A percentile compares a stretch with the other conserved stretches of the same genome.
These are phyloP conservation scores for Chloroclysta siterata DNA, from an alignment of 2,888 invertebrate genomes.

Conservation along the genomic window DNA sequence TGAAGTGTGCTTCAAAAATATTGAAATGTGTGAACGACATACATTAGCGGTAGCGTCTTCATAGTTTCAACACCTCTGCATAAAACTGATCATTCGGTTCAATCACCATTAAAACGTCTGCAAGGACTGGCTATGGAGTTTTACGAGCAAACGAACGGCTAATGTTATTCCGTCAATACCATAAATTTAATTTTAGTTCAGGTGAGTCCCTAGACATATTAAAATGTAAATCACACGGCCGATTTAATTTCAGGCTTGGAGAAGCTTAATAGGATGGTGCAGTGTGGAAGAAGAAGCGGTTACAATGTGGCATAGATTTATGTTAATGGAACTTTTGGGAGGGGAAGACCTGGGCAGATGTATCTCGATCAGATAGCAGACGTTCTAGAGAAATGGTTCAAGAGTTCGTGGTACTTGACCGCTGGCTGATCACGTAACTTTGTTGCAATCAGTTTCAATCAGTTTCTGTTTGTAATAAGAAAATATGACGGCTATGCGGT, in stretches of 20 bases:
- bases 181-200: slow-evolving; percentile 79
- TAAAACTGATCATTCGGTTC: slow-evolving; percentile 56
- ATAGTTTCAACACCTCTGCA: slow-evolving; percentile 6
- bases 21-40: no score
- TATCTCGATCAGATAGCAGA: no score
- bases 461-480: no score
- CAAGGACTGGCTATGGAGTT: slow-evolving; percentile 41
- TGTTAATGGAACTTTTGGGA: no score
- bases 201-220: slow-evolving; percentile 80
- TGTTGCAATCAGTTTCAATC: no score
- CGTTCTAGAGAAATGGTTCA: no score
- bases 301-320: background rate
- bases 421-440: no score
- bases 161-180: slow-evolving; percentile 71
- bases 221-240: slow-evolving; percentile 83
- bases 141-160: slow-evolving; percentile 57
- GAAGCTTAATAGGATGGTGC: slow-evolving; percentile 61
- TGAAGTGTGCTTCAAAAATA: no score
- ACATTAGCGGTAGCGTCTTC: background rate
- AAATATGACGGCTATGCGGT: no score
- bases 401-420: no score
- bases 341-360: no score
- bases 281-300: slow-evolving; percentile 48
- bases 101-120: slow-evolving; percentile 58
- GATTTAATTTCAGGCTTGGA: slow-evolving; percentile 82